Base-by-base conservation (phyloP, 2,797 vertebrate genomes). In the Anguilla anguilla region DNA sequence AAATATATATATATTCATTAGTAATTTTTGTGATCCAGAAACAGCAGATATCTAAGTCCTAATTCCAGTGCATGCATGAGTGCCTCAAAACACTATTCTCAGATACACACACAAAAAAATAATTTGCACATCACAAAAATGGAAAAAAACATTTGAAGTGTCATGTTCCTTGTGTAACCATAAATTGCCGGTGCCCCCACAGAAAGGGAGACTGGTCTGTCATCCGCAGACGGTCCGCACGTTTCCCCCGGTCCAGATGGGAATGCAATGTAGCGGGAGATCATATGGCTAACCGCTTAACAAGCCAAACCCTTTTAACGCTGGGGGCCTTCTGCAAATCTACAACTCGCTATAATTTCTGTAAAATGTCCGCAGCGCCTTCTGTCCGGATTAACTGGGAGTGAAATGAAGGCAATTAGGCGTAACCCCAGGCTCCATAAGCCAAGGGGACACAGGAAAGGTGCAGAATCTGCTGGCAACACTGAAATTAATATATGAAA, bases 191-290 rank as follows among this genome's bases (percentile, higher is more conserved):
- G 84, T 51, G 31, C 88, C 43, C 74, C 86, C 85, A 28, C n/a
- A 25, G 81, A 86, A 6, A 25, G 86, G 85, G 61, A 86, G 59
- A 53, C 81, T 69, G 43, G n/a, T 86, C 90, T 79, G 85, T 92
- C 89, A n/a, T 87, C 89, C 82, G 88, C 94, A 94, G 91, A 95
- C 92, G 90, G 94, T 88, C 90, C 49, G 19, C 55, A 91, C 89
- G 89, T 92, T 93, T 55, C 87, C 91, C 89, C 85, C 77, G 79
- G 88, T 88, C 90, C 86, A 87, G 91, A 89, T 85, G 87, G 86
- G 90, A 92, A 91, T 90, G 72, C 84, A 85, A 88, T 88, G 87
- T 88, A 88, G 82, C 59, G 81, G 87, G 87, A 83, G 89, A 92
- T 91, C 91, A 90, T 88, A 89, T 86, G 81, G 89, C 81, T 85